phyloP scores from a whole-genome alignment of 2,888 invertebrate species.

The Aquatica leii region DNA sequence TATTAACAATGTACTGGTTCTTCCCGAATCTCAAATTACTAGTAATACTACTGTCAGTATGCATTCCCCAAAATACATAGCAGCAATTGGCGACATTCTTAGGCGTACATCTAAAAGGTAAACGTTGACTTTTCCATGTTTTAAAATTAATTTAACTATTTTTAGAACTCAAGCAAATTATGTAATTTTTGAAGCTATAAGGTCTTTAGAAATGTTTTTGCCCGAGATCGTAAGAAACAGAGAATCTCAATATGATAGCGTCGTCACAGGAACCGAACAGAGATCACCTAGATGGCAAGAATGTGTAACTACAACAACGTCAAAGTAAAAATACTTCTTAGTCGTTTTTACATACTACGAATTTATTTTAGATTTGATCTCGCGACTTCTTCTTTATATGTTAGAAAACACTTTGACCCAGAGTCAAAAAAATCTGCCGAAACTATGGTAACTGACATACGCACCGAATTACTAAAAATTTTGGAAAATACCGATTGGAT shows the following conservation, averaged over 20 bases:
- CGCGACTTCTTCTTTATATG: constrained; percentile 80
- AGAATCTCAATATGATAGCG: constrained; percentile 81
- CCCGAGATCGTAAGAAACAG: constrained; percentile 79
- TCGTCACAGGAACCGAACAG: constrained; percentile 82
- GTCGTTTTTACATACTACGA: not conserved
- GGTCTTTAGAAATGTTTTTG: constrained; percentile 81
- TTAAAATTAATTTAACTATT: not conserved
- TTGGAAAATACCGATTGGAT: constrained; percentile 81
- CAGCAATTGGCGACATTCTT: constrained; percentile 50
- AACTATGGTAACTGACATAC: constrained; percentile 88
- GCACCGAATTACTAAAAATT: constrained; percentile 82
- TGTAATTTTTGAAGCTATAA: constrained; percentile 89
- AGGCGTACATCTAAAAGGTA: constrained; percentile 41
- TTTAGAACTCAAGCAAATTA: constrained; percentile 83
- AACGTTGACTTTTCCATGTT: not conserved
- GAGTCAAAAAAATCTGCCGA: constrained; percentile 82
- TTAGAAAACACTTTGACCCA: constrained; percentile 82
- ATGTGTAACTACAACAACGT: constrained; percentile 28
- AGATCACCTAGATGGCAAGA: constrained; percentile 56
- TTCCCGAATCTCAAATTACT: constrained; percentile 47
- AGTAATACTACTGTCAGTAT: constrained; percentile 62
- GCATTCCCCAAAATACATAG: constrained; percentile 60
- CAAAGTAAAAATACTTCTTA: constrained; percentile 13
- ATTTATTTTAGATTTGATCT: constrained; percentile 67
- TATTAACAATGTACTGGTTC: constrained; percentile 60